These are phyloP conservation scores for Schizothorax lantsangensis DNA, from an alignment of 2,797 vertebrate genomes.

Conservation along the genomic window DNA sequence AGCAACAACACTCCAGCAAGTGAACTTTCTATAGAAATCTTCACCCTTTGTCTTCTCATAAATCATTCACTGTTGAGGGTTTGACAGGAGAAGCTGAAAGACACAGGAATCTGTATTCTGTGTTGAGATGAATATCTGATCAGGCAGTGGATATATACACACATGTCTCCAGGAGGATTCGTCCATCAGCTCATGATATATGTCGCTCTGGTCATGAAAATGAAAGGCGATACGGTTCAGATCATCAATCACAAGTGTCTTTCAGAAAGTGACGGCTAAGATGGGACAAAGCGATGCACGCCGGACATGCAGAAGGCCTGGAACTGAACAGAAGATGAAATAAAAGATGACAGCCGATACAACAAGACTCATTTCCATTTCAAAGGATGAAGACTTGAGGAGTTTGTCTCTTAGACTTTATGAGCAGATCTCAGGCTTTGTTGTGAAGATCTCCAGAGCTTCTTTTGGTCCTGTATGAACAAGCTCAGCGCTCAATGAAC, in stretches of 20 bases:
- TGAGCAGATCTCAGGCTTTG: neutral
- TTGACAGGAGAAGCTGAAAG: constrained; percentile 19
- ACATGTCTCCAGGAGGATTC: neutral
- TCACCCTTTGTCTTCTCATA: neutral
- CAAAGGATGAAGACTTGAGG: neutral
- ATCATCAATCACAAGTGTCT: neutral
- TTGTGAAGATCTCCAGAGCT: neutral
- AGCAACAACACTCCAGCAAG: neutral
- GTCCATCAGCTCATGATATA: neutral
- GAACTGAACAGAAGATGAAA: neutral
- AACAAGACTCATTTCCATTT: constrained; percentile 30
- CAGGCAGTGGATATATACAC: neutral
- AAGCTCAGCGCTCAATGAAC: neutral
- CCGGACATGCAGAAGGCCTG: neutral
- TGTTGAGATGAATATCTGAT: constrained; percentile 26
- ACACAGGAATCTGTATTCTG: constrained; percentile 26
- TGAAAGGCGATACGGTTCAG: neutral
- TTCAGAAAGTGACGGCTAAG: neutral
- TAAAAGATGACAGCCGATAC: neutral
- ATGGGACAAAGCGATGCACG: neutral
- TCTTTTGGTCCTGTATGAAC: neutral
- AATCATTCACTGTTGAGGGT: constrained; percentile 10
- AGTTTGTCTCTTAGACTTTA: neutral
- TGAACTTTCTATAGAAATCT: neutral
- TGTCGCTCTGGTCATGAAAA: neutral